Evolutionary conservation across 2,797 vertebrate genomes (phyloP).

Genomic region (Eulemur albifrons): DNA sequence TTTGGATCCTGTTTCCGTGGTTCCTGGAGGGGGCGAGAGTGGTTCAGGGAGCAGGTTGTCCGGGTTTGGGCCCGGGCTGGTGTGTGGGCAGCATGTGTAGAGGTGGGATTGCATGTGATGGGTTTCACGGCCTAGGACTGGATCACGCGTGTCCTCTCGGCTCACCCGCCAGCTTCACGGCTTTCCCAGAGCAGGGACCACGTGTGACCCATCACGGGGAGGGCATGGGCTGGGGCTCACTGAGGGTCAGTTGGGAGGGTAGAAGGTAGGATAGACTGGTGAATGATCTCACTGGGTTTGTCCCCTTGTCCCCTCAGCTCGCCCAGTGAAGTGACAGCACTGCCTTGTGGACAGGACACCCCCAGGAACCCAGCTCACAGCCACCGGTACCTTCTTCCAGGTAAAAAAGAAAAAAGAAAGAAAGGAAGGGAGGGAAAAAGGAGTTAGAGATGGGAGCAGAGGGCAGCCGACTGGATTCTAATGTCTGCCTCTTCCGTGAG

Average conservation of each 20-base stretch:
- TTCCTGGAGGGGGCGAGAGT: not conserved
- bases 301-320: slow-evolving; percentile 48
- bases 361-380: slow-evolving; percentile 19
- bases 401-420: slow-evolving; percentile 30
- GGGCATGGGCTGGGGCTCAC: not conserved
- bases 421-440: not conserved
- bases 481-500: not conserved
- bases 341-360: slow-evolving; percentile 5
- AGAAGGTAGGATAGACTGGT: not conserved
- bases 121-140: not conserved
- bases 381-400: slow-evolving; percentile 55
- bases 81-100: not conserved
- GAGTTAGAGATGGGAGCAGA: not conserved
- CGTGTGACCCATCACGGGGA: not conserved
- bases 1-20: not conserved
- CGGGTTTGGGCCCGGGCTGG: not conserved
- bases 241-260: not conserved
- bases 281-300: not conserved
- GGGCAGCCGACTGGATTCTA: not conserved
- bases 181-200: not conserved
- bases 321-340: slow-evolving; percentile 43
- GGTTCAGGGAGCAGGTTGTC: not conserved
- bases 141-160: not conserved
- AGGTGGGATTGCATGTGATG: not conserved
- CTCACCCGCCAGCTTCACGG: not conserved